phyloP scores from a whole-genome alignment of 53 echinoderm and acorn worm genomes.

The Stichopus horrens region DNA sequence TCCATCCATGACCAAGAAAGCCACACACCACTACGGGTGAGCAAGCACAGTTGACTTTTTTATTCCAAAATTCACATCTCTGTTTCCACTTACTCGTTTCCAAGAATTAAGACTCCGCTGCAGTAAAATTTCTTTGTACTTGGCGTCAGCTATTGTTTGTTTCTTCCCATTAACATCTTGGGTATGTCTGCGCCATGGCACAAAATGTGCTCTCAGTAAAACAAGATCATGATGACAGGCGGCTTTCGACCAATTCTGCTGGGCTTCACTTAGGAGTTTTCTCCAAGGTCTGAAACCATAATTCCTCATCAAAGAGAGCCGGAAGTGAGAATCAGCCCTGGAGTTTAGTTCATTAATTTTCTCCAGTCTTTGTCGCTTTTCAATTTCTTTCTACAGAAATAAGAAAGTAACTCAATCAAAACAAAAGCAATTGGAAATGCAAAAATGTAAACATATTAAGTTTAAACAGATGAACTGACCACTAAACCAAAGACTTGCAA shows the following conservation, averaged over 20 bases:
- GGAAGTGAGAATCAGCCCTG: conserved; percentile 72
- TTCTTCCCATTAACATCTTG: conserved; percentile 66
- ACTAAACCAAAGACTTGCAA: no score
- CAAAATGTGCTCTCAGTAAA: conserved; percentile 65
- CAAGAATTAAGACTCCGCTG: conserved; percentile 72
- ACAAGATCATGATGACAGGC: conserved; percentile 65
- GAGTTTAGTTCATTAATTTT: conserved; percentile 52
- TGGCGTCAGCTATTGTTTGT: conserved; percentile 62
- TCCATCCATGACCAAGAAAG: no score
- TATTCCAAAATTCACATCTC: not conserved
- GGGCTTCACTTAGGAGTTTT: conserved; percentile 55
- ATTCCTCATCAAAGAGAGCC: conserved; percentile 60
- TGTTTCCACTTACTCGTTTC: conserved; percentile 71
- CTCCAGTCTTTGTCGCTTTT: conserved; percentile 72
- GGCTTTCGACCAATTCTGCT: conserved; percentile 77
- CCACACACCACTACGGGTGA: no score
- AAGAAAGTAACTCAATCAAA: no score
- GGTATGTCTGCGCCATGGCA: conserved; percentile 81
- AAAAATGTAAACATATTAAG: no score
- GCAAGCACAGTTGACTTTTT: no score
- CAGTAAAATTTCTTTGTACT: conserved; percentile 66
- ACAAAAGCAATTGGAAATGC: no score
- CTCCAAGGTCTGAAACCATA: conserved; percentile 86
- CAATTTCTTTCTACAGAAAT: conserved; percentile 67
- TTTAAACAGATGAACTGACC: no score